Evolutionary conservation across 2,888 invertebrate species (phyloP).

Genomic region (Ectropis crepuscularia): DNA sequence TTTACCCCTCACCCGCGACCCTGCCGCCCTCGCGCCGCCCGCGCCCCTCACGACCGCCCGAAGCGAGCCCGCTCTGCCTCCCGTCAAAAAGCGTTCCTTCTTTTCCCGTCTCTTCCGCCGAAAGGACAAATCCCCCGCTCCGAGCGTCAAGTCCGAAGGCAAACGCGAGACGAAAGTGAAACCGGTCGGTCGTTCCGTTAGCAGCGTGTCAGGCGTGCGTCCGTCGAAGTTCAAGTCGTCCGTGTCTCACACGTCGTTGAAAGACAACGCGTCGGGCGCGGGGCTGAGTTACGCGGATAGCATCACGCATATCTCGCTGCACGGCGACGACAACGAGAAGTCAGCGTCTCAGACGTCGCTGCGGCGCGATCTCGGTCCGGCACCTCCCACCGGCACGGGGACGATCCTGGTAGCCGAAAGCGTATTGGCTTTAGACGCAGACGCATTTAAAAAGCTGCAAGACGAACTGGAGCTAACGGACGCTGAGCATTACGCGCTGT

Average conservation of each 20-base stretch:
- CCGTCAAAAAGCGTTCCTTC: conserved; percentile 78
- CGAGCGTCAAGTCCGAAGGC: conserved; percentile 69
- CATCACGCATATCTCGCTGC: conserved; percentile 88
- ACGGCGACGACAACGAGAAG: conserved; percentile 80
- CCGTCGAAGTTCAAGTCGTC: conserved; percentile 78
- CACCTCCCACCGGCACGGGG: conserved; percentile 80
- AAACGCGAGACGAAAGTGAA: conserved; percentile 65
- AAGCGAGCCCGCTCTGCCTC: conserved; percentile 76
- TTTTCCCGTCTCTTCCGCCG: conserved; percentile 77
- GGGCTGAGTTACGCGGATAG: conserved; percentile 83
- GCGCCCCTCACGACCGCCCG: conserved; percentile 60
- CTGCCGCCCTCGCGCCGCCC: conserved; percentile 49
- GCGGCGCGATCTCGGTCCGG: conserved; percentile 58
- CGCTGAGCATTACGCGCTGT: conserved; percentile 94
- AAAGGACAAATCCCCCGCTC: conserved; percentile 76
- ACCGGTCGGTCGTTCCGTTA: conserved; percentile 85
- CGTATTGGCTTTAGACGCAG: conserved; percentile 76
- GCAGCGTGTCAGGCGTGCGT: conserved; percentile 85
- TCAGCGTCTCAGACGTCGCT: conserved; percentile 67
- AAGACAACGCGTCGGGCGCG: conserved; percentile 70
- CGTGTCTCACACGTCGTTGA: conserved; percentile 73
- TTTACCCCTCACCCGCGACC: conserved; percentile 62
- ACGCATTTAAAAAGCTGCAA: conserved; percentile 69
- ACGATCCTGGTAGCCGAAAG: conserved; percentile 86
- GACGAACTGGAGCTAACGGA: conserved; percentile 90